phyloP scores from a whole-genome alignment of 2,113 vertebrate species.

The Herpetotheres cachinnans region DNA sequence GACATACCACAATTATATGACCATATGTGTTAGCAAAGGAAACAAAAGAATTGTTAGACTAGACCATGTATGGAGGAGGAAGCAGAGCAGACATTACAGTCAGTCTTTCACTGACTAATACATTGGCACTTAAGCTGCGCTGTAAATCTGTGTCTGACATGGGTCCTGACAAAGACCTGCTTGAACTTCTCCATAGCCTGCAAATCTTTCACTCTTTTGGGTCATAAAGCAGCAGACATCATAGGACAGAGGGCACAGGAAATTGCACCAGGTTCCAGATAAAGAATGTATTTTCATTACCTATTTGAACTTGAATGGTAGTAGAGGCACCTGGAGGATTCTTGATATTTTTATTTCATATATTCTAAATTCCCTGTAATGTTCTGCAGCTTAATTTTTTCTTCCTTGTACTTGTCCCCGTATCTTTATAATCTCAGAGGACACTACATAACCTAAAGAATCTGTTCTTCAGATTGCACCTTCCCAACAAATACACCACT shows the following conservation, averaged over 20 bases:
- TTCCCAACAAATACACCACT: not conserved
- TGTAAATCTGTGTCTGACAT: not conserved
- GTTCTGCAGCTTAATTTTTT: not conserved
- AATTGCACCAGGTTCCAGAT: not conserved
- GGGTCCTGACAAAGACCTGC: not conserved
- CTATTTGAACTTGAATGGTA: not conserved
- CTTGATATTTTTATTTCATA: not conserved
- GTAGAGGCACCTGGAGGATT: not conserved
- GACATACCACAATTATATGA: not conserved
- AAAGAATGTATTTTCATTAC: not conserved
- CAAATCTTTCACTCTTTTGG: not conserved
- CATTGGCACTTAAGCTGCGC: not conserved
- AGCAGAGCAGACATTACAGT: not conserved
- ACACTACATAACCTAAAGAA: not conserved
- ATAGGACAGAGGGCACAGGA: not conserved
- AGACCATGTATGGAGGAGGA: not conserved
- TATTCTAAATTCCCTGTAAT: not conserved
- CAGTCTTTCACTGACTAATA: not conserved
- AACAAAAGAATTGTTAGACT: not conserved
- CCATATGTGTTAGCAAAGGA: not conserved
- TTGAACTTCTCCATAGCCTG: not conserved
- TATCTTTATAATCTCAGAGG: not conserved
- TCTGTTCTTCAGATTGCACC: not conserved
- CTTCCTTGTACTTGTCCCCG: not conserved
- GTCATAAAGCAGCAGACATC: not conserved